These are phyloP conservation scores for Lithobates sylvaticus DNA, from an alignment of 2,797 vertebrate genomes.

Conservation along the genomic window DNA sequence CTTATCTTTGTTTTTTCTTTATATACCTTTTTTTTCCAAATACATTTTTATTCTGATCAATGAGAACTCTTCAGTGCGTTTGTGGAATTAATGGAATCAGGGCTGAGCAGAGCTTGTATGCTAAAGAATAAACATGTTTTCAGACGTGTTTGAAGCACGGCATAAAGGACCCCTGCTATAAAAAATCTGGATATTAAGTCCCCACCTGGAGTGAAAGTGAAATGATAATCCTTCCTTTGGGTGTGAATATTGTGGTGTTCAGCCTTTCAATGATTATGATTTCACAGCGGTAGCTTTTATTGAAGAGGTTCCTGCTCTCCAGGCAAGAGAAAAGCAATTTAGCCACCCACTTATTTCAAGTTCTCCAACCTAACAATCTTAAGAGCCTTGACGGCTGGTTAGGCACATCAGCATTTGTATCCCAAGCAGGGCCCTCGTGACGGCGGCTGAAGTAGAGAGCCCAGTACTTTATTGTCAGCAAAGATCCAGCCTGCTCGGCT, in stretches of 20 bases:
- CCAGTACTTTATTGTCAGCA: neutral
- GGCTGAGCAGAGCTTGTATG: neutral
- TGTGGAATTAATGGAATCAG: neutral
- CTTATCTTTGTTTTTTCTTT: slow-evolving; percentile 47
- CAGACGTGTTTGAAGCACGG: neutral
- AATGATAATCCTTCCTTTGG: neutral
- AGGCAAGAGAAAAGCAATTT: neutral
- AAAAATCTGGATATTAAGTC: neutral
- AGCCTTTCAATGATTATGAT: neutral
- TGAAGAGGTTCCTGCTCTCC: neutral
- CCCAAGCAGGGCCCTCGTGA: neutral
- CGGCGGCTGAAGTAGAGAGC: neutral
- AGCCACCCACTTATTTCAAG: neutral
- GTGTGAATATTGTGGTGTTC: neutral
- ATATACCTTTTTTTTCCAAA: slow-evolving; percentile 4
- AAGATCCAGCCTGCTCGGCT: neutral
- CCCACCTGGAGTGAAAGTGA: neutral
- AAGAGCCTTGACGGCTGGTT: neutral
- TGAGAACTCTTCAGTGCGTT: slow-evolving; percentile 9
- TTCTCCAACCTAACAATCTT: slow-evolving; percentile 6
- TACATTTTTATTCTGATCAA: slow-evolving; percentile 23
- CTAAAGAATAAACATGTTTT: neutral
- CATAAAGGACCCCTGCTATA: neutral
- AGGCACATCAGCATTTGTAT: slow-evolving; percentile 17
- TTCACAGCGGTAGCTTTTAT: neutral